phyloP scores from a whole-genome alignment of 2,888 invertebrate genomes.

The Rhagium mordax region DNA sequence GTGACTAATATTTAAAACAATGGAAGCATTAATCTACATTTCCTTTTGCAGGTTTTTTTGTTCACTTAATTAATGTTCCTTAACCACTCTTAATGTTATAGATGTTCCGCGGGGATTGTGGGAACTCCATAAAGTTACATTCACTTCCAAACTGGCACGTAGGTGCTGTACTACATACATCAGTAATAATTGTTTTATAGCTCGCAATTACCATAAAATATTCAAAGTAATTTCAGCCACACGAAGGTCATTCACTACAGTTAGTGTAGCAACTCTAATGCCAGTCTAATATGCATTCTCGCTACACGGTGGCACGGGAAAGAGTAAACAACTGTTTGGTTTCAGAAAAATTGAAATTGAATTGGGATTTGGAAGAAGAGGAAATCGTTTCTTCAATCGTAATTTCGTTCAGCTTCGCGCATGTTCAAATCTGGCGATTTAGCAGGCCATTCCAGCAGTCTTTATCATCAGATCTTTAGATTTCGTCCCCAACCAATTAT shows the following conservation, averaged over 20 bases:
- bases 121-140: conserved; percentile 2
- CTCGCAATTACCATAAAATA: background rate
- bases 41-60: background rate
- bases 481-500: too few species aligned
- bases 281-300: background rate
- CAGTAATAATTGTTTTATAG: conserved; percentile 5
- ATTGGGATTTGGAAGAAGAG: too few species aligned
- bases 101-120: conserved; percentile 2
- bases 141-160: conserved; percentile 10
- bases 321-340: too few species aligned
- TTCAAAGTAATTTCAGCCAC: background rate
- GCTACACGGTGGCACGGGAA: background rate
- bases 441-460: too few species aligned
- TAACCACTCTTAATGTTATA: background rate
- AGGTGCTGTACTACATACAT: conserved; percentile 18
- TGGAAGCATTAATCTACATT: too few species aligned
- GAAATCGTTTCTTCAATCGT: too few species aligned
- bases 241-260: background rate
- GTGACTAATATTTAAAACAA: background rate
- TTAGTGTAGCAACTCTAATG: background rate
- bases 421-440: too few species aligned
- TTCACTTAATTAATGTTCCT: conserved; percentile 4
- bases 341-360: too few species aligned
- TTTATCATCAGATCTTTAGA: too few species aligned
- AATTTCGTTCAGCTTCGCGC: too few species aligned